Evolutionary conservation across 2,888 invertebrate species (phyloP), one percentile per base, ranked within the genome.

Genomic region (Colletes collaris): DNA sequence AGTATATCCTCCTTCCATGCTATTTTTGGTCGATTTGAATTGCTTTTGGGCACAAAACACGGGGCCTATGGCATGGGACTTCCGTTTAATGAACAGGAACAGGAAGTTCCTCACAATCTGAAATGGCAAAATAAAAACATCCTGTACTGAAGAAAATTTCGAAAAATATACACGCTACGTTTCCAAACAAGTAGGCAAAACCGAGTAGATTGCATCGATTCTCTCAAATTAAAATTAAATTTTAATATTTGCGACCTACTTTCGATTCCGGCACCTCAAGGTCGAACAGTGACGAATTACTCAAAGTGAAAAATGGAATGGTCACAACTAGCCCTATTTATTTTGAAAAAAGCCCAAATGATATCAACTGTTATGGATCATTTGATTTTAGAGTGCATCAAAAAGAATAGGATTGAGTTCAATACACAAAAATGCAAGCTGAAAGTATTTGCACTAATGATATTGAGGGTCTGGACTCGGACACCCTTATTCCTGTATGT

Each of bases 401-500:
- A 58, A 78, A 74, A 53, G 76, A 82, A 78, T 80, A 82, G 56
- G 82, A 86, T 73, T 88, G 76, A 87, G 79, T 58, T 81, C 71
- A 66, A 81, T 66, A 68, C 59, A 78, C 77, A 83, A 92, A 87
- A 74, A 93, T 93, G 93, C 92, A 93, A 88, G 89, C 92, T 60
- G 93, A 92, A 77, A 91, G 90, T 79, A 92, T 93, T 79, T 92
- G 92, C 79, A 80, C 91, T 62, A 92, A 92, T 81, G 91, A 91
- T 79, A 92, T 93, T 67, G 91, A 92, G 75, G 90, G 90, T 66
- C 85, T 93, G 69, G 92, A 93, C 78, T 88, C 91, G 44, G 91
- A 93, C 37, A 92, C 93, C 40, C 89, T 94, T 66, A 93, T 94
- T 79, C 94, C 94, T 59, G 94, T 94, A 87, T 90, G 92, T 90